These are phyloP conservation scores for Drosophila emarginata DNA, from an alignment of 2,888 invertebrate genomes.

Conservation along the genomic window DNA sequence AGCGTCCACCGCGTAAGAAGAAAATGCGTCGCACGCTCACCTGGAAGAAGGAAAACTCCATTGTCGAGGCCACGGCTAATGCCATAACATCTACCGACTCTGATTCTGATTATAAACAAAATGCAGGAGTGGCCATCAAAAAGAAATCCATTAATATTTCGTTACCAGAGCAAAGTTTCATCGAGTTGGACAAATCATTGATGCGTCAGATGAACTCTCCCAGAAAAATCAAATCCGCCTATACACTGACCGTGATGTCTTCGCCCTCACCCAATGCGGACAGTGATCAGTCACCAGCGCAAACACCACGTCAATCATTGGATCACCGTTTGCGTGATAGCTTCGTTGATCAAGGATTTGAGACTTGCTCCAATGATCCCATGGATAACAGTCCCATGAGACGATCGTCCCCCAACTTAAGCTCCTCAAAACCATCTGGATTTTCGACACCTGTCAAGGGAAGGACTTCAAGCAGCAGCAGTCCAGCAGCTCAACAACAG, in stretches of 20 bases:
- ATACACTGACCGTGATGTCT: slow-evolving; percentile 74
- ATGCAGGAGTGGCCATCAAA: slow-evolving; percentile 24
- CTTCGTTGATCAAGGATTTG: slow-evolving; percentile 79
- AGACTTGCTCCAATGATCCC: slow-evolving; percentile 76
- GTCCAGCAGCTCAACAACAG: slow-evolving; percentile 48
- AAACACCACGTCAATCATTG: slow-evolving; percentile 54
- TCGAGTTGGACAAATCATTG: slow-evolving; percentile 64
- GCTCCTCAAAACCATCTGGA: slow-evolving; percentile 41
- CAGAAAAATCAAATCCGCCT: slow-evolving; percentile 73
- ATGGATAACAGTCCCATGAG: slow-evolving; percentile 70
- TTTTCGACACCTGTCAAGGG: slow-evolving; percentile 76
- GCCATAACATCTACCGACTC: slow-evolving; percentile 75
- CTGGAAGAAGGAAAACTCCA: slow-evolving; percentile 76
- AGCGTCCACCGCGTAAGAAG: slow-evolving; percentile 75
- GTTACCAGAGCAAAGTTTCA: slow-evolving; percentile 48
- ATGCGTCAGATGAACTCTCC: slow-evolving; percentile 76
- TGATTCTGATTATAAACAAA: slow-evolving; percentile 67
- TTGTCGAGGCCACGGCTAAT: slow-evolving; percentile 66
- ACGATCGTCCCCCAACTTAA: slow-evolving; percentile 28
- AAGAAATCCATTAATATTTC: slow-evolving; percentile 43
- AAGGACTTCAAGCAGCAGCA: slow-evolving; percentile 10
- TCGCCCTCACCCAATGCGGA: slow-evolving; percentile 74
- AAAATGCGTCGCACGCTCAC: slow-evolving; percentile 74
- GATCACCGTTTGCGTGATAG: slow-evolving; percentile 58
- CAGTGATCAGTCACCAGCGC: slow-evolving; percentile 67